Base-by-base conservation (phyloP, 1,140 invertebrate species). In the Bombus impatiens region DNA sequence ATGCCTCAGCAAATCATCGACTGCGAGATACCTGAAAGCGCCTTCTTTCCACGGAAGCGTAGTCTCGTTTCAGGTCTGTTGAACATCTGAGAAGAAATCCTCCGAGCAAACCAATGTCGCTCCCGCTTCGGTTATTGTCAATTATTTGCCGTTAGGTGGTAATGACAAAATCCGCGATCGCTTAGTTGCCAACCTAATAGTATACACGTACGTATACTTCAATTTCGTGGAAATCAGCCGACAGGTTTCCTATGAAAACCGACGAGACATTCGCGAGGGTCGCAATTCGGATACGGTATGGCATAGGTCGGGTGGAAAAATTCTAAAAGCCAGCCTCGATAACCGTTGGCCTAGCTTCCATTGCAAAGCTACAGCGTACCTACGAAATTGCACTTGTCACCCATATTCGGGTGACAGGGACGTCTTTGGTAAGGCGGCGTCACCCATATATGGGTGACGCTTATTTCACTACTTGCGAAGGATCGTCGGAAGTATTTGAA, bases 361-460 rank as follows among this genome's bases (percentile, higher is more conserved):
- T 42, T 3, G 3, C 6, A 53, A 40, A 75, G 71, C 1, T 53
- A 22, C 70, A 12, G 37, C 53, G 37, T 37, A 44, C 57, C 22
- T 44, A 57, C 42, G 68, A 68, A 74, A 81, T 67, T 37, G 78
- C 74, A 79, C 0, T 0, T 15, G 44, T 47, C 44, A 1, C 44
- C 0, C 13, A 15, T 15, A 15, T 47, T 15, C 0, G 44, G 13
- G 44, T 15, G 44, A 44, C 44, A 0, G 40, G 10, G 1, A 10
- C 0, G 40, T 10, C 1, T 42, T 1, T 0, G 0, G 0, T 1
- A 0, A 0, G 1, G 10, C 42, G 35, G 35, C 1, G 35, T 37
- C 35, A 9, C 42, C 42, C 42, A 2, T 0, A 15, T 44, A 0
- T 2, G 44, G 3, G 44, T 47, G 13, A 47, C 15, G 4, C 13